A percentile compares a stretch with the other conserved stretches of the same genome.
Conservation (phyloP, 2,113 vertebrate genomes). For the Halcyon malimbica region DNA sequence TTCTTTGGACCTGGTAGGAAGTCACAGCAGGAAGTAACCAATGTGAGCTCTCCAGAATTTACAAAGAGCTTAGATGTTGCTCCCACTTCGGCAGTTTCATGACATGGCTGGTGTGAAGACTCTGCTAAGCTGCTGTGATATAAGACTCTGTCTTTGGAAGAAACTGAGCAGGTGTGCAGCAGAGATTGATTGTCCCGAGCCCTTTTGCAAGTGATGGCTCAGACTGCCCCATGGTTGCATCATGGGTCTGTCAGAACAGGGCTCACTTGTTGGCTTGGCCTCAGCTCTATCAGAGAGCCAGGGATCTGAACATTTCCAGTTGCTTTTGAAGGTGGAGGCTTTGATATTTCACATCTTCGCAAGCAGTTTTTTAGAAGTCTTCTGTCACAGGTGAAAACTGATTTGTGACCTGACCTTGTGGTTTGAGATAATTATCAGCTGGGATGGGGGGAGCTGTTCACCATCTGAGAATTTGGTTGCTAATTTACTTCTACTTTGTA, state of each 20-base stretch:
- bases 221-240: rapidly evolving
- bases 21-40: background rate
- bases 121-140: background rate
- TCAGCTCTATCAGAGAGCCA: background rate
- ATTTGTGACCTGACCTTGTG: background rate
- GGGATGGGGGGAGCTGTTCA: background rate
- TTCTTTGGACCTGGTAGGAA: background rate
- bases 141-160: background rate
- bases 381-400: background rate
- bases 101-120: background rate
- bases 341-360: background rate
- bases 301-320: too few species aligned
- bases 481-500: background rate
- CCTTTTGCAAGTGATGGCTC: background rate
- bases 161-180: background rate
- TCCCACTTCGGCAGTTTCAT: background rate
- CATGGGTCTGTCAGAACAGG: background rate
- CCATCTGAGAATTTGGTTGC: background rate
- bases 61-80: background rate
- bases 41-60: background rate
- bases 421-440: background rate
- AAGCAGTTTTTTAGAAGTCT: background rate
- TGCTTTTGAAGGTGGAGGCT: background rate
- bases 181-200: background rate
- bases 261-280: rapidly evolving